A percentile compares a stretch with the other conserved stretches of the same genome.
Evolutionary conservation across 2,797 vertebrate genomes (phyloP).

Genomic region (Ficedula albicollis): DNA sequence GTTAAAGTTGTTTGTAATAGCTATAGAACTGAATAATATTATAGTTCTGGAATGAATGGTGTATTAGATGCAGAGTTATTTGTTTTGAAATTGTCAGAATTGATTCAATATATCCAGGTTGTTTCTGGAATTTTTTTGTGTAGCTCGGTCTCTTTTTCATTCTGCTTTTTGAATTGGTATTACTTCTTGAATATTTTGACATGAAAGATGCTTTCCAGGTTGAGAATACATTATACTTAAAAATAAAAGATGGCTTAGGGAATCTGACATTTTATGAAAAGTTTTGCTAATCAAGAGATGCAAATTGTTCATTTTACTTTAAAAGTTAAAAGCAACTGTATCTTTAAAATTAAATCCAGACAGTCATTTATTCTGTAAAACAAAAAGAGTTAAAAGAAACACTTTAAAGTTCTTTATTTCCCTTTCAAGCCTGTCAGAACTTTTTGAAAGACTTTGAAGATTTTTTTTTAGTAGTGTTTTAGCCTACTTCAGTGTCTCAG

Average conservation of each 20-base stretch:
- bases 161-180: neutral
- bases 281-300: neutral
- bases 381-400: conserved; percentile 25
- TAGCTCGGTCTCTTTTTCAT: neutral
- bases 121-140: neutral
- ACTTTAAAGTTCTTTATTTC: conserved; percentile 47
- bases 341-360: conserved; percentile 11
- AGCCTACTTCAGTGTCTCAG: conserved; percentile 21
- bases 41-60: neutral
- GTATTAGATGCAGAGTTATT: neutral
- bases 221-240: neutral
- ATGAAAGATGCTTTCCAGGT: neutral
- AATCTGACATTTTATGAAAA: neutral
- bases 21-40: neutral
- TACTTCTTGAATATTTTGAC: neutral
- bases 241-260: neutral
- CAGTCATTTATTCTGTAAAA: conserved; percentile 13
- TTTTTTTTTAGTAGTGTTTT: conserved; percentile 9
- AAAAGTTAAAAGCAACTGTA: neutral
- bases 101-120: neutral
- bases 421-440: conserved; percentile 43
- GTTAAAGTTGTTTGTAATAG: neutral
- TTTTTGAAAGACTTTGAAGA: conserved; percentile 58
- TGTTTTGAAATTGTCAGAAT: neutral
- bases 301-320: neutral